A percentile compares a stretch with the other conserved stretches of the same genome.
Conservation (phyloP, 1,140 invertebrate genomes). For the Trichonephila clavata region DNA sequence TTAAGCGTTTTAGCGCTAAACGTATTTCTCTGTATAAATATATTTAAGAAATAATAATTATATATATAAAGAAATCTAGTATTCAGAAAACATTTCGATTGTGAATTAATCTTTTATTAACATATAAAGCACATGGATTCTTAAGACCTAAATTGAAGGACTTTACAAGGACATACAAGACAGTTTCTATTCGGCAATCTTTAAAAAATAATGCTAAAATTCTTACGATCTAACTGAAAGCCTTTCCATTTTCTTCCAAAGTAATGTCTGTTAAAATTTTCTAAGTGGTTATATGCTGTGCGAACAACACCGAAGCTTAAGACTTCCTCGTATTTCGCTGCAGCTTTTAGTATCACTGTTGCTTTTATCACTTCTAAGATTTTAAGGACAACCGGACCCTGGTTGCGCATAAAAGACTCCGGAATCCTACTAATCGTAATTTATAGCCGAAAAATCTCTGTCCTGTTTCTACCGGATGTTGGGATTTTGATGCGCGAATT, state of each 20-base stretch:
- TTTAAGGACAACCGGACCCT: slow-evolving; percentile 42
- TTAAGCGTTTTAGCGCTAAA: too few species aligned
- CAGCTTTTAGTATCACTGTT: slow-evolving; percentile 5
- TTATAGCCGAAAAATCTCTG: slow-evolving; percentile 43
- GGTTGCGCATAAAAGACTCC: slow-evolving; percentile 27
- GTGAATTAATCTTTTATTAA: not conserved
- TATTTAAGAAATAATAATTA: too few species aligned
- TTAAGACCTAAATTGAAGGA: too few species aligned
- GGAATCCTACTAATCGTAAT: slow-evolving; percentile 38
- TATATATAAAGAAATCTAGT: too few species aligned
- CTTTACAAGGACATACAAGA: not conserved
- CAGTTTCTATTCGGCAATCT: not conserved
- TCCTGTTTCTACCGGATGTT: not conserved
- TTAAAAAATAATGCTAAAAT: not conserved
- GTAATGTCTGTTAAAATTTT: not conserved
- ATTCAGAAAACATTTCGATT: not conserved
- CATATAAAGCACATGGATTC: too few species aligned
- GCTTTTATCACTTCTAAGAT: not conserved
- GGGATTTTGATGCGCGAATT: slow-evolving; percentile 38
- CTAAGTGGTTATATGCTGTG: not conserved
- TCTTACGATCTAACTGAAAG: not conserved
- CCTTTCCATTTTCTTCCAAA: not conserved
- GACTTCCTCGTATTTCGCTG: not conserved
- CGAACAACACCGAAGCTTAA: not conserved
- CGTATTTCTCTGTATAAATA: too few species aligned